phyloP scores from a whole-genome alignment of 2,113 vertebrate genomes.

The Gadus chalcogrammus region DNA sequence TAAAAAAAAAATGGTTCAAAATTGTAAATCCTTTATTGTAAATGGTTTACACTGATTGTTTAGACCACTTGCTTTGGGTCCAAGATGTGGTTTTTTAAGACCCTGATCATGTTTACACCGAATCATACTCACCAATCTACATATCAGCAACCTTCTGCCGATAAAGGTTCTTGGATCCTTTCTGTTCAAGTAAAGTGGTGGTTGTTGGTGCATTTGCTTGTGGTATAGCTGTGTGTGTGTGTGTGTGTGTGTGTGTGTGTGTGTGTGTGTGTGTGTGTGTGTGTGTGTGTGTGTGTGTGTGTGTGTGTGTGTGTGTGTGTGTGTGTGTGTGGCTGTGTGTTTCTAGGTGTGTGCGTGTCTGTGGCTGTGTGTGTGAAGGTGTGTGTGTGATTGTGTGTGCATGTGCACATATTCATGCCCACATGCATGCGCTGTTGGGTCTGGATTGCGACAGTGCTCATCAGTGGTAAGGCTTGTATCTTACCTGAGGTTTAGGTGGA shows the following conservation, averaged over 20 bases:
- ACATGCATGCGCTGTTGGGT: conserved; percentile 11
- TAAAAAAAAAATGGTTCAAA: too few species aligned
- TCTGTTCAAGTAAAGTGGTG: too few species aligned
- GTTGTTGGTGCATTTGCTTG: too few species aligned
- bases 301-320: conserved; percentile 9
- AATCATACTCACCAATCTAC: background rate
- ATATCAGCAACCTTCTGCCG: background rate
- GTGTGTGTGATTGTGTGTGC: conserved; percentile 3
- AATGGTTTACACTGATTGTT: too few species aligned
- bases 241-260: background rate
- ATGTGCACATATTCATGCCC: conserved; percentile 1
- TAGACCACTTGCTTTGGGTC: background rate
- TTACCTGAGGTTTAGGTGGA: conserved; percentile 73
- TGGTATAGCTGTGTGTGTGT: too few species aligned
- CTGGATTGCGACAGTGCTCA: conserved; percentile 51
- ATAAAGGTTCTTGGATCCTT: too few species aligned
- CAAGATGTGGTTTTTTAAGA: too few species aligned
- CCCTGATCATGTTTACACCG: conserved; percentile 1
- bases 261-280: conserved; percentile 13
- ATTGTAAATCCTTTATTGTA: conserved; percentile 20
- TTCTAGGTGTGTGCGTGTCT: too few species aligned
- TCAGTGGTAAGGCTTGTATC: conserved; percentile 59
- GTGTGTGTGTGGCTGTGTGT: too few species aligned
- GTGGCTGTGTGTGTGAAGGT: too few species aligned
- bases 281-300: conserved; percentile 4